Conservation (phyloP, 2,888 invertebrate species). For the Drosophila borborema region DNA sequence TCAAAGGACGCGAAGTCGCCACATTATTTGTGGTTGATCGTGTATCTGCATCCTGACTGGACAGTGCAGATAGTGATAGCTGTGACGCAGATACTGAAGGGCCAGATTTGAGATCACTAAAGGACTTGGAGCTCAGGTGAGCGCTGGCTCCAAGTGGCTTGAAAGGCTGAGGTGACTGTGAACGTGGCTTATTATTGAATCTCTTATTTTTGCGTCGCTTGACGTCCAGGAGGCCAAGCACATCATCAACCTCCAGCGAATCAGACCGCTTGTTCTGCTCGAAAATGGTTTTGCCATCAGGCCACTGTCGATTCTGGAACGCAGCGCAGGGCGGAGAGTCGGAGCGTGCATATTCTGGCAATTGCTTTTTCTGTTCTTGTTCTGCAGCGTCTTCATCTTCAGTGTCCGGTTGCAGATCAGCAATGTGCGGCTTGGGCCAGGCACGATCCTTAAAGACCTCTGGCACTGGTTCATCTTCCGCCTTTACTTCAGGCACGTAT, state of each 20-base stretch:
- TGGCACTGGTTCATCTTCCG: slow-evolving; percentile 58
- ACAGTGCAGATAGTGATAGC: slow-evolving; percentile 60
- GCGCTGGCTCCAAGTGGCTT: slow-evolving; percentile 56
- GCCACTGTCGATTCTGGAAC: slow-evolving; percentile 79
- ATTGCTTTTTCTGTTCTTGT: slow-evolving; percentile 29
- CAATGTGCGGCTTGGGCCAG: slow-evolving; percentile 72
- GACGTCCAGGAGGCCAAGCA: slow-evolving; percentile 32
- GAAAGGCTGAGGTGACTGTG: slow-evolving; percentile 69
- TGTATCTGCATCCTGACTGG: slow-evolving; percentile 69
- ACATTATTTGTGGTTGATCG: slow-evolving; percentile 54
- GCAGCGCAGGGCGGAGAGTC: slow-evolving; percentile 69
- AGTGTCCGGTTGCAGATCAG: slow-evolving; percentile 33
- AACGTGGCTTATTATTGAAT: slow-evolving; percentile 63
- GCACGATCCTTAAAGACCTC: slow-evolving; percentile 77
- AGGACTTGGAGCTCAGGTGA: slow-evolving; percentile 69
- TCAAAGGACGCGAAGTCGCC: slow-evolving; percentile 53
- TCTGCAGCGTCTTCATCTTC: slow-evolving; percentile 46
- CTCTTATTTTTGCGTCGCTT: slow-evolving; percentile 28
- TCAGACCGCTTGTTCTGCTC: slow-evolving; percentile 40
- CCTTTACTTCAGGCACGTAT: slow-evolving; percentile 58
- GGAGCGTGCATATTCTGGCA: slow-evolving; percentile 70
- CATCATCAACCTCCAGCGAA: slow-evolving; percentile 48
- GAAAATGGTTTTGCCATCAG: slow-evolving; percentile 77
- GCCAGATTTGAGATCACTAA: slow-evolving; percentile 69
- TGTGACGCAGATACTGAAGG: slow-evolving; percentile 59